Conservation (phyloP, 1,140 invertebrate genomes). For the Palaemon carinicauda region DNA sequence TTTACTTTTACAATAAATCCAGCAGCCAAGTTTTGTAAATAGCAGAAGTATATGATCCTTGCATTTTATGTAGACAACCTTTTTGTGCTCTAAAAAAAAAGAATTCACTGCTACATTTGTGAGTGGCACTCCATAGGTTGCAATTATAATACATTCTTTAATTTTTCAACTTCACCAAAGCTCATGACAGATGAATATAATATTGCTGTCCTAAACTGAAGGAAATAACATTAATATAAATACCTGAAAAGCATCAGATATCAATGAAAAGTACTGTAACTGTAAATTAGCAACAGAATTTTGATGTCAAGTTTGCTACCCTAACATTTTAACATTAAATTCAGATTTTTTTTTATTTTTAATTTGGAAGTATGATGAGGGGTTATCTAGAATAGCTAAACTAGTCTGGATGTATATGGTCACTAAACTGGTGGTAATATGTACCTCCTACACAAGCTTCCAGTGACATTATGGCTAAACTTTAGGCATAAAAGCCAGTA, state of each 20-base stretch:
- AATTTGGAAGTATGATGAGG: constrained; percentile 22
- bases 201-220: not conserved
- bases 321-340: constrained; percentile 28
- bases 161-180: not conserved
- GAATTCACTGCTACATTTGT: no score
- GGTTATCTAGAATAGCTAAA: constrained; percentile 2
- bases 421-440: constrained; percentile 17
- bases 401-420: constrained; percentile 29
- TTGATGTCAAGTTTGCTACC: constrained; percentile 17
- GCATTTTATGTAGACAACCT: no score
- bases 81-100: no score
- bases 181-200: not conserved
- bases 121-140: not conserved
- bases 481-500: constrained; percentile 2
- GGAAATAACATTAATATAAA: not conserved
- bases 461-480: constrained; percentile 8
- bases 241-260: constrained; percentile 3
- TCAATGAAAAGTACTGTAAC: not conserved
- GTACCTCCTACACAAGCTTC: not conserved
- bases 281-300: constrained; percentile 31
- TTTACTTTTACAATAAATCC: no score
- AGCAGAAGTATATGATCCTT: no score
- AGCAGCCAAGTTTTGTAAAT: no score
- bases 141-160: not conserved
- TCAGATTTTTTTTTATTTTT: constrained; percentile 10